These are phyloP conservation scores for Chymomyza costata DNA, from an alignment of 1,140 invertebrate genomes.

Conservation along the genomic window DNA sequence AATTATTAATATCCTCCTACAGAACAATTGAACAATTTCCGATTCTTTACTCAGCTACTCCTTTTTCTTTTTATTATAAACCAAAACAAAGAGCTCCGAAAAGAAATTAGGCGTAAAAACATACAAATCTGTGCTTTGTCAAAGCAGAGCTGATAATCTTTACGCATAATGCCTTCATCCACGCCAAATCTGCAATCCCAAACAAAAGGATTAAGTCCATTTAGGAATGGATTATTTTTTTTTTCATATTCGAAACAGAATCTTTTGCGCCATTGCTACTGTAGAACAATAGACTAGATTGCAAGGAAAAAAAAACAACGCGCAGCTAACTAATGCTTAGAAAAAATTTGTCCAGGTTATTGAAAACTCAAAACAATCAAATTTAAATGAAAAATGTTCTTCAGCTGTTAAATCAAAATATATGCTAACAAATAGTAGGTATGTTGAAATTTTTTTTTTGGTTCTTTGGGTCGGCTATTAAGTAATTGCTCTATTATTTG, in stretches of 20 bases:
- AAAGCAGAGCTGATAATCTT: conserved; percentile 25
- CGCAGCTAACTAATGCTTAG: too few species aligned
- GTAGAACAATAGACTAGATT: conserved; percentile 9
- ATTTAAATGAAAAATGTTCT: too few species aligned
- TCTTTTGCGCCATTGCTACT: conserved; percentile 28
- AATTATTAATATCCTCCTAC: conserved; percentile 69
- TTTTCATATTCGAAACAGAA: conserved; percentile 33
- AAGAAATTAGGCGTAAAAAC: conserved; percentile 40
- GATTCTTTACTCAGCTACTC: conserved; percentile 40
- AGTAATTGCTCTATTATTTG: too few species aligned
- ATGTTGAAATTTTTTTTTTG: too few species aligned
- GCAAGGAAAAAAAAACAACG: conserved; percentile 44
- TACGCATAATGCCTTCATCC: not conserved
- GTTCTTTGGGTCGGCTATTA: too few species aligned
- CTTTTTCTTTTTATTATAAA: conserved; percentile 25
- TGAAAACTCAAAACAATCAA: too few species aligned
- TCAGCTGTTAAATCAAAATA: too few species aligned
- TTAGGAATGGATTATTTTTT: conserved; percentile 66
- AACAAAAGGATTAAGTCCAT: conserved; percentile 68
- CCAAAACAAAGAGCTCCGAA: conserved; percentile 3
- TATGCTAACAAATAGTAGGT: too few species aligned
- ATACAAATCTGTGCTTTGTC: conserved; percentile 17
- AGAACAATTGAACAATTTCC: conserved; percentile 60
- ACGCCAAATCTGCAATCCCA: conserved; percentile 27
- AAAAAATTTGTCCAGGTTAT: too few species aligned